Conservation (phyloP, 1,140 invertebrate genomes). For the Apis dorsata region DNA sequence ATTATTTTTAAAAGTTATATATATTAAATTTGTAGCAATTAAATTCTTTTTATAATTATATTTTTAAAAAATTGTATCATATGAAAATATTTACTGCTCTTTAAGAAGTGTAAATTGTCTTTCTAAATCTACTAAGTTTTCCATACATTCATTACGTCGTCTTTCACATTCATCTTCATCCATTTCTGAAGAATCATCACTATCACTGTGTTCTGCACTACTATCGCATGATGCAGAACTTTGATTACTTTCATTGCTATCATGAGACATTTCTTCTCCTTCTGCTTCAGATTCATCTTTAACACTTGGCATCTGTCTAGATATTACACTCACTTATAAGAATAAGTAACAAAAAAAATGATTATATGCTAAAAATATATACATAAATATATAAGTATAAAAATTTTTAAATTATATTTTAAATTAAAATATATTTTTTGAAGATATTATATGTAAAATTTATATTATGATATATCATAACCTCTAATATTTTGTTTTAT, state of each 20-base stretch:
- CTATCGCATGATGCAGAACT: slow-evolving; percentile 83
- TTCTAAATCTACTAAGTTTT: slow-evolving; percentile 93
- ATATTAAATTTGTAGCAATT: not conserved
- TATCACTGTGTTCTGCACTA: slow-evolving; percentile 87
- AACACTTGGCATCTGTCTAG: slow-evolving; percentile 73
- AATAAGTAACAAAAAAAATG: not conserved
- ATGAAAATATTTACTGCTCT: slow-evolving; percentile 86
- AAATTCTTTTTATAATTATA: not conserved
- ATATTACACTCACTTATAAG: not conserved
- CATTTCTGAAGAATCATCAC: slow-evolving; percentile 92
- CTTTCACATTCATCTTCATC: slow-evolving; percentile 95
- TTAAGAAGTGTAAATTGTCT: slow-evolving; percentile 91
- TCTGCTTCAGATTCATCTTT: slow-evolving; percentile 79
- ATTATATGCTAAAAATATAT: not conserved
- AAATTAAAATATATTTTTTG: not conserved
- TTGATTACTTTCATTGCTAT: slow-evolving; percentile 78
- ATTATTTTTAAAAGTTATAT: slow-evolving; percentile 26
- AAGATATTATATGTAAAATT: not conserved
- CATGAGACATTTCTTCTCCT: slow-evolving; percentile 79
- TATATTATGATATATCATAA: slow-evolving; percentile 1
- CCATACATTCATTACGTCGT: slow-evolving; percentile 89
- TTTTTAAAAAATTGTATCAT: not conserved
- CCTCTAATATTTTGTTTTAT: not conserved
- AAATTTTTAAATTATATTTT: not conserved
- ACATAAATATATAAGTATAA: no score